These are phyloP conservation scores for Mactromeris polynyma DNA, from an alignment of 2,888 invertebrate genomes.

Conservation along the genomic window DNA sequence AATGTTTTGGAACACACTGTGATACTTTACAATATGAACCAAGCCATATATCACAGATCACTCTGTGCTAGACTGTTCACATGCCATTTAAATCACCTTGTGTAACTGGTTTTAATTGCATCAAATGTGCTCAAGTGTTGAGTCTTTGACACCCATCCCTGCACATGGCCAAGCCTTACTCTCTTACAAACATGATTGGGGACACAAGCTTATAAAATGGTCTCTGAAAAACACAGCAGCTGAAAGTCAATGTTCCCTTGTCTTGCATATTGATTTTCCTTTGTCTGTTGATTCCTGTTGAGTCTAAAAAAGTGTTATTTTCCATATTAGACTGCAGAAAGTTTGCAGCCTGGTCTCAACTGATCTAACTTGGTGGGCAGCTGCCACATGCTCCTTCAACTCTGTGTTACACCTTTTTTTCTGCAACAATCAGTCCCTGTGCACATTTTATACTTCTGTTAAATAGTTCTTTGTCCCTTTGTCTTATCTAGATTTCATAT, in stretches of 20 bases:
- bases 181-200: conserved; percentile 73
- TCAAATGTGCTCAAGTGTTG: conserved; percentile 59
- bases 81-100: conserved; percentile 53
- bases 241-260: conserved; percentile 76
- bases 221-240: conserved; percentile 76
- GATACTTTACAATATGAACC: not conserved
- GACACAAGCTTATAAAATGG: conserved; percentile 70
- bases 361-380: conserved; percentile 52
- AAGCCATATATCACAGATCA: conserved; percentile 9
- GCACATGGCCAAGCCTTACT: conserved; percentile 78
- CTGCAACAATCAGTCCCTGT: conserved; percentile 65
- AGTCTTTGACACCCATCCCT: conserved; percentile 61
- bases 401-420: conserved; percentile 56
- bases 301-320: conserved; percentile 82
- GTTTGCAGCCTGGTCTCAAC: conserved; percentile 55
- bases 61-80: conserved; percentile 28
- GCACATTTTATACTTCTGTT: conserved; percentile 55
- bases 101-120: conserved; percentile 60
- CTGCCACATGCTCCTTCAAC: conserved; percentile 54
- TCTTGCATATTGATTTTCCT: conserved; percentile 84
- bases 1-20: conserved; percentile 15
- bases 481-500: conserved; percentile 64
- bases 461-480: conserved; percentile 63
- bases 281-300: conserved; percentile 84
- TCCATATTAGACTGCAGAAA: conserved; percentile 72